A percentile compares a stretch with the other conserved stretches of the same genome.
Conservation (phyloP, 2,113 vertebrate genomes). For the Gnathonemus echidnorhynchus region DNA sequence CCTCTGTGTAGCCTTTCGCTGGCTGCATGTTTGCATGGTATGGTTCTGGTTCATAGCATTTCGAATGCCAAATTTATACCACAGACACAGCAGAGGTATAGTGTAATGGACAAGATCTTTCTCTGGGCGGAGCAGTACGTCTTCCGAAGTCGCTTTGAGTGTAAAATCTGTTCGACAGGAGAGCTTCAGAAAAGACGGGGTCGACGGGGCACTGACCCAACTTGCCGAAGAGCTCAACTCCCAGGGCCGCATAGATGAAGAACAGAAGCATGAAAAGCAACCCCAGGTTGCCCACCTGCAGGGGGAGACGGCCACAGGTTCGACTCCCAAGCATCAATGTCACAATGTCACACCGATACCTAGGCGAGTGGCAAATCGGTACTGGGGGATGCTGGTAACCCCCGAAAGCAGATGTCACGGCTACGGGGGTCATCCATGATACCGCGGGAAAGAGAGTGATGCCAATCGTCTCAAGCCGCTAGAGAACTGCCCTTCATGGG, state of each 20-base stretch:
- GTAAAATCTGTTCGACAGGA: background rate
- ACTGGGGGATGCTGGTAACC: background rate
- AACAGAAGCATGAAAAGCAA: slow-evolving; percentile 99
- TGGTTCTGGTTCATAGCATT: background rate
- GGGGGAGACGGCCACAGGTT: slow-evolving; percentile 38
- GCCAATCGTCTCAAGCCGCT: background rate
- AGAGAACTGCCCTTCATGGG: background rate
- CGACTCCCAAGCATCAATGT: background rate
- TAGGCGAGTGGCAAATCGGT: background rate
- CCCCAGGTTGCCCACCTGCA: slow-evolving; percentile 96
- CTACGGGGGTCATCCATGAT: background rate
- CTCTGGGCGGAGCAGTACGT: background rate
- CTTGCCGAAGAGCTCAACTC: slow-evolving; percentile 97
- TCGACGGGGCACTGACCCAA: slow-evolving; percentile 72
- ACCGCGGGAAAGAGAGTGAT: background rate
- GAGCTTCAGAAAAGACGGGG: background rate
- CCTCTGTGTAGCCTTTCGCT: background rate
- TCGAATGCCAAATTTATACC: background rate
- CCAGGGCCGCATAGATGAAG: slow-evolving; percentile 99
- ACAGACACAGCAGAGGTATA: background rate
- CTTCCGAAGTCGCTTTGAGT: background rate
- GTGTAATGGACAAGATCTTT: background rate
- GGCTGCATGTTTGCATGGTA: background rate
- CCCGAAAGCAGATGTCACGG: background rate
- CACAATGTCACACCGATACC: background rate